Conservation (phyloP, 2,113 vertebrate species). For the Cochlearius cochlearius region DNA sequence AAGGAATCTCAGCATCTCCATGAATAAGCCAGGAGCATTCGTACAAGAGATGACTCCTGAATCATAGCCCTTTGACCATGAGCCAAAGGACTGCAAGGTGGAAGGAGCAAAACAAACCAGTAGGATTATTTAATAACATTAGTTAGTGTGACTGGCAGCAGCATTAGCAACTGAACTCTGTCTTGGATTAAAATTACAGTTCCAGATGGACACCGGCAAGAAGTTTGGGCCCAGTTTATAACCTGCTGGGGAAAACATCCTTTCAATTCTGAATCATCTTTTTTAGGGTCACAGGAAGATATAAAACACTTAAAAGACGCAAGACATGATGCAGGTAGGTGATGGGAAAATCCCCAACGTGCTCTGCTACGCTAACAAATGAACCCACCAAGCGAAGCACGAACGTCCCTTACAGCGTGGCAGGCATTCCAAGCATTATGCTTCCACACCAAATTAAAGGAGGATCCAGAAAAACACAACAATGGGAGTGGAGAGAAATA, state of each 20-base stretch:
- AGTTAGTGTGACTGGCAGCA: neutral
- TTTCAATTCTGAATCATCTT: neutral
- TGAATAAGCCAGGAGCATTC: neutral
- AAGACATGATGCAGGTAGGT: neutral
- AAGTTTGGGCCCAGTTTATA: neutral
- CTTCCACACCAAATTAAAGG: neutral
- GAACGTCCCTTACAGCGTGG: neutral
- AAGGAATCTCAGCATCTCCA: neutral
- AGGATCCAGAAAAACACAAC: neutral
- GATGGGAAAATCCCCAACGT: neutral
- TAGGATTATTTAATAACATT: neutral
- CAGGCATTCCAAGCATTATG: neutral
- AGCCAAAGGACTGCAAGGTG: neutral
- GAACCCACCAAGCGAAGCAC: neutral
- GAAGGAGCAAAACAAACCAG: neutral
- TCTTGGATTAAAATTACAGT: neutral
- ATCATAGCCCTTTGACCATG: neutral
- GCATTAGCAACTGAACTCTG: neutral
- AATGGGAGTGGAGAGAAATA: accelerated
- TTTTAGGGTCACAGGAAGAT: neutral
- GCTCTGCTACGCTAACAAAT: neutral
- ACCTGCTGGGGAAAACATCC: neutral
- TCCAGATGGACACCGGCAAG: neutral
- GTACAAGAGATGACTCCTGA: neutral
- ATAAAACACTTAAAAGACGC: neutral